phyloP scores from a whole-genome alignment of 1,140 invertebrate genomes.

The Cotesia vestalis region DNA sequence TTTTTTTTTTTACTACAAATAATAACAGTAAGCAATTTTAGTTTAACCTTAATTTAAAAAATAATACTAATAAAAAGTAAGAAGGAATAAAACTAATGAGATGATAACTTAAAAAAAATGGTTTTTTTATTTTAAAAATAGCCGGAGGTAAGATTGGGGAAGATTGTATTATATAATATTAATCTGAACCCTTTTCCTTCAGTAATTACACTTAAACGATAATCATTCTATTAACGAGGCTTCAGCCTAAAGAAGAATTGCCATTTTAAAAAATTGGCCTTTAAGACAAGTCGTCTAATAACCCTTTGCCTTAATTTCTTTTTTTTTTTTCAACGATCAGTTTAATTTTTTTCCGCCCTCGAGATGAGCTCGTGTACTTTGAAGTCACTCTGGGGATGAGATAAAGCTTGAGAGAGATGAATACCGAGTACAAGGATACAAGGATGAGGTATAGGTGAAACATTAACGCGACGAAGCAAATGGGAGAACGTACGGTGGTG shows the following conservation, averaged over 20 bases:
- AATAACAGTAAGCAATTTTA: no score
- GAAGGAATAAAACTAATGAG: neutral
- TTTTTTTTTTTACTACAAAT: no score
- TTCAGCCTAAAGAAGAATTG: conserved; percentile 30
- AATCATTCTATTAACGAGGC: conserved; percentile 36
- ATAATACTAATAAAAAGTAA: conserved; percentile 7
- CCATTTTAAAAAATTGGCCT: conserved; percentile 32
- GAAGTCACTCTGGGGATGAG: conserved; percentile 12
- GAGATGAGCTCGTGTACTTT: conserved; percentile 25
- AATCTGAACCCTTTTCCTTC: conserved; percentile 22
- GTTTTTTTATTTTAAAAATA: conserved; percentile 6
- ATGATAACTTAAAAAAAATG: neutral
- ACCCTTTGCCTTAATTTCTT: conserved; percentile 25
- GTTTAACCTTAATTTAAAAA: neutral
- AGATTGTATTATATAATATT: conserved; percentile 30
- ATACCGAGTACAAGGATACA: no score
- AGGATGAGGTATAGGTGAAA: conserved; percentile 4
- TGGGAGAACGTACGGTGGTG: neutral
- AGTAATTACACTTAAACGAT: conserved; percentile 36
- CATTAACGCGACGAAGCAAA: conserved; percentile 24
- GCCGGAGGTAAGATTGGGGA: conserved; percentile 1
- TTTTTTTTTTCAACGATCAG: conserved; percentile 1
- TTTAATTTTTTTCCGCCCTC: conserved; percentile 17
- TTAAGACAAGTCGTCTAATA: conserved; percentile 22
- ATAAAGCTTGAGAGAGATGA: no score